Evolutionary conservation across 2,888 invertebrate genomes (phyloP), one percentile per base, ranked within the genome.

Genomic region (Lochmaea crataegi): DNA sequence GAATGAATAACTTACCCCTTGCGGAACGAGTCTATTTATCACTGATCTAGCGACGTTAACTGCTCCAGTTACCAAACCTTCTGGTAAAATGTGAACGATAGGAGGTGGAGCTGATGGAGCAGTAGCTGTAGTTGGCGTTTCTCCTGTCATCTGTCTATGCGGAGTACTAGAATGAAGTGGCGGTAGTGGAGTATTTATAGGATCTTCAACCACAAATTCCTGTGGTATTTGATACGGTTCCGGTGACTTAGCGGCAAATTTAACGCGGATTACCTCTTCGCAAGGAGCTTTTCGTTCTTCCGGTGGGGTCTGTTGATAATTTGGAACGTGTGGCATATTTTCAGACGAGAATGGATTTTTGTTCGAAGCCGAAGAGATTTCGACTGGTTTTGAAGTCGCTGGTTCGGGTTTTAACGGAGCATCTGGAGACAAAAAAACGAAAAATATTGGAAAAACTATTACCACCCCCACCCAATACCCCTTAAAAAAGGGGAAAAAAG

Each of bases 21-120:
- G 80, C 7, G 83, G 83, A 38, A 85, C 82, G 68, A 88, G 84
- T 83, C 85, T 87, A 73, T 86, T 87, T 61, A 88, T 83, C 45
- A 88, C 86, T 41, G 85, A 85, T 60, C 86, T 81, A 9, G 88
- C 88, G 1, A 86, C 87, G 69, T 86, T 85, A 0, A 87, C 86
- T 2, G 88, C 88, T 12, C 87, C 87, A 66, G 83, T 83, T 4
- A 88, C 84, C 69, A 88, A 76, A 61, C 84, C 84, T 64, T 86
- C 87, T 0, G 87, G 87, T 63, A 87, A 77, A 70, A 86, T 86
- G 68, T 85, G 84, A 53, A 85, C 82, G 6, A 74, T 75, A 16
- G 72, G 75, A 11, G 72, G 45, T 1, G 45, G n/a, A 10, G 58
- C 32, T 14, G 74, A 7, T 2, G 66, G 41, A 38, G 61, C 42